Base-by-base conservation (phyloP, 2,113 vertebrate genomes). In the Muntiacus muntjak region DNA sequence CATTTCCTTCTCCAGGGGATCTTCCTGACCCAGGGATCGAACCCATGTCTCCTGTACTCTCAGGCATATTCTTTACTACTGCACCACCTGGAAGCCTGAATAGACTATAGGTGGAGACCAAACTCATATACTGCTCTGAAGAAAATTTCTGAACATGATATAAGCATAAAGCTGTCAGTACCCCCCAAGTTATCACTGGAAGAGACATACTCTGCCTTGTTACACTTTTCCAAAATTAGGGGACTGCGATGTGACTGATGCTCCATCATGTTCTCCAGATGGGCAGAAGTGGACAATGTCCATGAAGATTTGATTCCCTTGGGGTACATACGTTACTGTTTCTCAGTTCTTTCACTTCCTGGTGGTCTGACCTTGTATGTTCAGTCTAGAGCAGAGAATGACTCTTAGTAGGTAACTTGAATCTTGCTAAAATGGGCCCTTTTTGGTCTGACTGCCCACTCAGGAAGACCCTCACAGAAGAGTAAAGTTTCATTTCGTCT, bases 291-390 rank as follows among this genome's bases (percentile, higher is more conserved):
- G 36, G 28, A 52, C 26, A 47, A 0, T 81, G 60, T n/a, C 50
- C 58, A 19, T 30, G 67, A 74, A 30, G n/a, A 1, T 40, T 43
- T 30, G 6, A 47, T 36, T 45, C 52, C 67, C 3, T 6, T 23
- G 30, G 45, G 26, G 43, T 67, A 58, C 78, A 54, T 79, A 45
- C 17, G 5, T 23, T 47, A 28, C 6, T 1, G 12, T 47, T 45
- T 54, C 47, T 74, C 55, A 0, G 74, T 25, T 64, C 43, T 67
- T 57, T 30, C 14, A 1, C 57, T 36, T 33, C 40, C 19, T 21
- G 21, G 17, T 1, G 0, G 11, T n/a, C 50, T 88, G n/a, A n/a
- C 47, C 26, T 52, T 12, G 0, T 1, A 7, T n/a, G 57, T 55
- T 55, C 30, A 43, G 54, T 74, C 16, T n/a, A 11, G 43, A 55